These are phyloP conservation scores for Hetaerina americana DNA, from an alignment of 1,140 invertebrate genomes.

Conservation along the genomic window DNA sequence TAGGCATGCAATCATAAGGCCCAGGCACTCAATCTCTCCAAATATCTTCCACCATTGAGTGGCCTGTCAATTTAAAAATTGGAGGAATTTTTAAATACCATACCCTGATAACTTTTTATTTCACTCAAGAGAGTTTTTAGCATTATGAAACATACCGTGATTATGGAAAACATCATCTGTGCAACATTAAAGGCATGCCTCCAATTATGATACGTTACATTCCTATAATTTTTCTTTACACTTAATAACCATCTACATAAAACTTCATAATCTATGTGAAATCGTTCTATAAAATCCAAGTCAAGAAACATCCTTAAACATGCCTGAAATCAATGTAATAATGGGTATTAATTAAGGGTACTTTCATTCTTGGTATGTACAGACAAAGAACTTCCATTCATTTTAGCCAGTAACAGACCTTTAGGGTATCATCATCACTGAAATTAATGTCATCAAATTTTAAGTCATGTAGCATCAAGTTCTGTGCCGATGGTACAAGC, in stretches of 20 bases:
- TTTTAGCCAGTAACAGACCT: slow-evolving; percentile 30
- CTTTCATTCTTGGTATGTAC: neutral
- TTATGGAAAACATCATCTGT: slow-evolving; percentile 91
- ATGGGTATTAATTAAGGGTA: neutral
- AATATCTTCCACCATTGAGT: slow-evolving; percentile 87
- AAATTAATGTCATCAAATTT: slow-evolving; percentile 77
- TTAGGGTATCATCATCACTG: slow-evolving; percentile 72
- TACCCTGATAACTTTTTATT: neutral
- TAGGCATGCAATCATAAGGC: slow-evolving; percentile 86
- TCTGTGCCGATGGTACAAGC: slow-evolving; percentile 66
- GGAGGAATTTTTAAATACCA: neutral
- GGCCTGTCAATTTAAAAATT: slow-evolving; percentile 38
- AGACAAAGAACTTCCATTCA: slow-evolving; percentile 4
- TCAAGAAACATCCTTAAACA: slow-evolving; percentile 85
- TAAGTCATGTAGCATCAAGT: slow-evolving; percentile 70
- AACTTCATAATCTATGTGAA: slow-evolving; percentile 81
- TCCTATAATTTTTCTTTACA: slow-evolving; percentile 93
- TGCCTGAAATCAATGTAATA: slow-evolving; percentile 36
- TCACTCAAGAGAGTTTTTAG: neutral
- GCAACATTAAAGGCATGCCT: slow-evolving; percentile 91
- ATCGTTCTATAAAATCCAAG: slow-evolving; percentile 76
- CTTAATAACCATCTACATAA: slow-evolving; percentile 81
- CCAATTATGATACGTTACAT: slow-evolving; percentile 96
- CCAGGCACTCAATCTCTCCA: slow-evolving; percentile 83
- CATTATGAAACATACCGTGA: slow-evolving; percentile 49